phyloP scores from a whole-genome alignment of 2,797 vertebrate species.

The Chloroceryle amazona region DNA sequence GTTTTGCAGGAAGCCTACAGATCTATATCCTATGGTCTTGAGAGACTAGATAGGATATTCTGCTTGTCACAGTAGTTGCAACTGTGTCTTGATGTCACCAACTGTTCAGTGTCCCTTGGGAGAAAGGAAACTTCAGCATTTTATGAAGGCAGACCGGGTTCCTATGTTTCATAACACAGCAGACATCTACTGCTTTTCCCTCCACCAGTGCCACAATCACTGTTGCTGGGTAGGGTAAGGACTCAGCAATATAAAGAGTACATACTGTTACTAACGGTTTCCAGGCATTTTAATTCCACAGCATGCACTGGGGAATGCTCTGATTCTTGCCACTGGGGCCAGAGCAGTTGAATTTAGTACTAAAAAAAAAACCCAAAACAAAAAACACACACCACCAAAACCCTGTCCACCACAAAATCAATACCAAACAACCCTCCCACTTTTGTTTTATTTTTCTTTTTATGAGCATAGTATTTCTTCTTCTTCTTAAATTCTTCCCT shows the following conservation, averaged over 20 bases:
- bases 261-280: background rate
- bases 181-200: background rate
- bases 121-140: background rate
- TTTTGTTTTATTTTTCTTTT: accelerated
- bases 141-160: background rate
- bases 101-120: background rate
- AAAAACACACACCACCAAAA: background rate
- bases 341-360: background rate
- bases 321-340: background rate
- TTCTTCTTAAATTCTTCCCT: background rate
- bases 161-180: background rate
- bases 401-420: background rate
- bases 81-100: background rate
- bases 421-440: accelerated
- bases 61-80: background rate
- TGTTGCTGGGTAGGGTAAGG: background rate
- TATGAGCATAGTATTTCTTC: background rate
- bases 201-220: background rate
- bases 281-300: background rate
- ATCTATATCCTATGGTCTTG: background rate
- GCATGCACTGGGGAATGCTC: background rate
- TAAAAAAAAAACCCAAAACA: background rate
- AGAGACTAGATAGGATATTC: background rate
- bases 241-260: background rate
- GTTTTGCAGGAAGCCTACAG: background rate